Conservation (phyloP, 2,113 vertebrate genomes). For the Periophthalmodon schlosseri region DNA sequence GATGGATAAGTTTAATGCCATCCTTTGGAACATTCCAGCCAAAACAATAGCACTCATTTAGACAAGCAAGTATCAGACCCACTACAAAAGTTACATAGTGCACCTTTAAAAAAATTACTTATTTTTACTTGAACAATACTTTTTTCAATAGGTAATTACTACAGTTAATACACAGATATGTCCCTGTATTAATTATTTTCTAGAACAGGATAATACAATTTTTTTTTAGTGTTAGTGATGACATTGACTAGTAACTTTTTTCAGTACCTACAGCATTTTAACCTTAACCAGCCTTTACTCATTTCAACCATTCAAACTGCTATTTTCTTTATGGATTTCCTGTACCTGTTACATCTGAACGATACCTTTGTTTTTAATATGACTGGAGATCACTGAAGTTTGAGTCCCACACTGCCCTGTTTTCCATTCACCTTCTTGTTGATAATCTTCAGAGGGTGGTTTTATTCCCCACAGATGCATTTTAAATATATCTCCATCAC, state of each 20-base stretch:
- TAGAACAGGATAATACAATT: no score
- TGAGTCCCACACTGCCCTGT: background rate
- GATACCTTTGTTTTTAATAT: background rate
- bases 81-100: background rate
- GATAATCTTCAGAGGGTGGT: constrained; percentile 14
- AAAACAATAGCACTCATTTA: background rate
- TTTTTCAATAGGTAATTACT: no score
- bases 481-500: constrained; percentile 38
- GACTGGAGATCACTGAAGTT: background rate
- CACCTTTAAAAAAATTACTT: background rate
- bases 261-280: no score
- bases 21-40: background rate
- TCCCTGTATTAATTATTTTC: background rate
- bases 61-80: no score
- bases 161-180: background rate
- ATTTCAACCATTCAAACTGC: no score
- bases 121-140: no score
- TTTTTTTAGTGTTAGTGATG: no score
- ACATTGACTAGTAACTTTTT: no score
- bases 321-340: no score
- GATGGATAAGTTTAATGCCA: background rate
- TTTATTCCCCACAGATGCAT: constrained; percentile 26
- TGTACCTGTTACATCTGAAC: no score
- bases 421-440: constrained; percentile 14
- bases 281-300: no score